Base-by-base conservation (phyloP, 2,113 vertebrate species). In the Globicephala melas region DNA sequence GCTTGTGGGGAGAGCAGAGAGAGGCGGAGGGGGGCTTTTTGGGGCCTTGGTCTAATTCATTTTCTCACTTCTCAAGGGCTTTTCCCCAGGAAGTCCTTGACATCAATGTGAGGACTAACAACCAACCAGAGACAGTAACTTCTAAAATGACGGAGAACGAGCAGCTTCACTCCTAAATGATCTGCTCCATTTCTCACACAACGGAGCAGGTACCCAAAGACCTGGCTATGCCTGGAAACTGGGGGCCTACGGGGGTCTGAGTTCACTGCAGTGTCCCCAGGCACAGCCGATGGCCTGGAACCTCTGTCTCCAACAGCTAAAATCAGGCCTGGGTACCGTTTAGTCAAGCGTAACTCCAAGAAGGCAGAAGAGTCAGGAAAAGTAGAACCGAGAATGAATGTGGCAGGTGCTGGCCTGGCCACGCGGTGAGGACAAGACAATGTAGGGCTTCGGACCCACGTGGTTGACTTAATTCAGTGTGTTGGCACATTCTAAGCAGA, bases 351-450 rank as follows among this genome's bases (percentile, higher is more conserved):
- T 1, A 3, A 26, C 85, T 79, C 70, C 50, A 6, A 8, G 21
- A 33, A 8, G 38, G 33, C 10, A 2, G 1, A 15, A 33, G 65
- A 31, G n/a, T 70, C 28, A 26, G 1, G 33, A 74, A 83, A 70
- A 14, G 6, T 8, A 67, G 83, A 12, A 33, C 6, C 14, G 18
- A 6, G 8, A 73, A 1, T 1, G 6, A 79, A 1, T 3, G 65
- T 17, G 0, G 1, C 2, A 44, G 15, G 71, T 2, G 2, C 28
- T 0, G 10, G 55, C 60, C n/a, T 3, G 28, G 28, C 0, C 2
- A 33, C 4, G 14, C 1, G 11, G 10, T 20, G n/a, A 90, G 21
- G 17, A 23, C 18, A 6, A 2, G 23, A 36, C 5, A 31, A 8
- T 0, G 2, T 77, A 17, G 5, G n/a, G 38, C 67, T 62, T 28